phyloP scores from a whole-genome alignment of 92 coral and sea anemone species.

The Palythoa caribaeorum region DNA sequence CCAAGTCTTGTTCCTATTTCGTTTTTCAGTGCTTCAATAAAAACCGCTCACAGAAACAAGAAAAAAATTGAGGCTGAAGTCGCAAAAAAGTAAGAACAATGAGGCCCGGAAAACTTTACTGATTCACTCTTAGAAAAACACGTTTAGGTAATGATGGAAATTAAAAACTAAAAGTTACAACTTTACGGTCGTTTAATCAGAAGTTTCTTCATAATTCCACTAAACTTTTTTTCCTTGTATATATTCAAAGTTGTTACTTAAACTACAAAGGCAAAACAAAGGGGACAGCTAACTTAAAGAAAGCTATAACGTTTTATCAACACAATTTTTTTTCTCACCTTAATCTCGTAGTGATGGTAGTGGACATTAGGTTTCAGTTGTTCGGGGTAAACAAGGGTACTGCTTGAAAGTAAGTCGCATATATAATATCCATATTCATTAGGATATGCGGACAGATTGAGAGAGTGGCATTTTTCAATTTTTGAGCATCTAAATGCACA shows the following conservation, averaged over 20 bases:
- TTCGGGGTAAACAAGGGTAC: neutral
- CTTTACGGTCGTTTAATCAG: too few species aligned
- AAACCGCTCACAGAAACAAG: too few species aligned
- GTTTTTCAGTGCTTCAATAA: too few species aligned
- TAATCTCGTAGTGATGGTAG: slow-evolving; percentile 20
- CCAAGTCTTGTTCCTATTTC: too few species aligned
- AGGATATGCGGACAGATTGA: neutral
- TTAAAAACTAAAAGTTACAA: too few species aligned
- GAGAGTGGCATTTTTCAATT: neutral
- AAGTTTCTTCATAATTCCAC: too few species aligned
- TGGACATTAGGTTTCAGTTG: neutral
- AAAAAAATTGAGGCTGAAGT: too few species aligned
- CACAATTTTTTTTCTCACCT: neutral
- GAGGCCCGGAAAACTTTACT: too few species aligned
- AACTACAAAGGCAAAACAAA: neutral
- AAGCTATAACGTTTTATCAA: neutral
- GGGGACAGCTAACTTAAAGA: neutral
- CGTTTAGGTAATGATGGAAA: too few species aligned
- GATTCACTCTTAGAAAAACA: too few species aligned
- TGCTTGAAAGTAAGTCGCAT: slow-evolving; percentile 17
- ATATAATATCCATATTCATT: neutral
- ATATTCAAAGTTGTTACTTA: neutral
- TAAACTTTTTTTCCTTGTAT: too few species aligned
- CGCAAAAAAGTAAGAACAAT: too few species aligned
- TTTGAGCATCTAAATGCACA: slow-evolving; percentile 22